A percentile compares a stretch with the other conserved stretches of the same genome.
These are phyloP conservation scores for Epinephelus coioides DNA, from an alignment of 2,797 vertebrate species.

Conservation along the genomic window DNA sequence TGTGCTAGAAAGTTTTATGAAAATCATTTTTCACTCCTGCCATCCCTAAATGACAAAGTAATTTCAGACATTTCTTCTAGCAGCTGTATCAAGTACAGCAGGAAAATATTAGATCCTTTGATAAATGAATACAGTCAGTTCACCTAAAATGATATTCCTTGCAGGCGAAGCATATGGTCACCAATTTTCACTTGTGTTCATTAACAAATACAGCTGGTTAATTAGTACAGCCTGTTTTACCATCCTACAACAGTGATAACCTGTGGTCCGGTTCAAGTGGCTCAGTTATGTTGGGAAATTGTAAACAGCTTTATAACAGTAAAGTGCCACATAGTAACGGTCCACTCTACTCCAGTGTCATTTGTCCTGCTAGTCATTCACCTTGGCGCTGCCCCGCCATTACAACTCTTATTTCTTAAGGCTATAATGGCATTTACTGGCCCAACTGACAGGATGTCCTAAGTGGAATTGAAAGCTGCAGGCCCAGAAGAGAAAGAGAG, in stretches of 20 bases:
- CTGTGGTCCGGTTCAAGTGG: neutral
- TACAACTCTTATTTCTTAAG: slow-evolving; percentile 45
- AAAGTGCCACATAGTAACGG: slow-evolving; percentile 9
- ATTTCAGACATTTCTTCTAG: neutral
- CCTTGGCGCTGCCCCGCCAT: slow-evolving; percentile 37
- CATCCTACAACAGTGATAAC: neutral
- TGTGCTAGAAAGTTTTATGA: neutral
- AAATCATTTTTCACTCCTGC: neutral
- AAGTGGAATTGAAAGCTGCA: slow-evolving; percentile 44
- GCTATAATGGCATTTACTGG: slow-evolving; percentile 53
- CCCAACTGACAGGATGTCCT: slow-evolving; percentile 42
- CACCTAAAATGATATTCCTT: slow-evolving; percentile 17
- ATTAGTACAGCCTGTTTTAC: neutral
- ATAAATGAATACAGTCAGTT: slow-evolving; percentile 22
- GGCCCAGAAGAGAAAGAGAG: slow-evolving; percentile 16
- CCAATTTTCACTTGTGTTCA: slow-evolving; percentile 15
- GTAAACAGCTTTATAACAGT: slow-evolving; percentile 18
- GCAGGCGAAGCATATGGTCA: slow-evolving; percentile 21
- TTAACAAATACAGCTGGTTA: slow-evolving; percentile 27
- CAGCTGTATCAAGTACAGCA: slow-evolving; percentile 5
- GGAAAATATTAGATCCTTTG: neutral
- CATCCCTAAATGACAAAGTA: neutral
- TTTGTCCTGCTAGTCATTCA: slow-evolving; percentile 49
- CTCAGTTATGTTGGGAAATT: neutral
- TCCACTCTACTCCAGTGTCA: slow-evolving; percentile 14